A percentile compares a stretch with the other conserved stretches of the same genome.
Evolutionary conservation across 64 coral and sea anemone genomes (phyloP).

Genomic region (Exaiptasia diaphana): DNA sequence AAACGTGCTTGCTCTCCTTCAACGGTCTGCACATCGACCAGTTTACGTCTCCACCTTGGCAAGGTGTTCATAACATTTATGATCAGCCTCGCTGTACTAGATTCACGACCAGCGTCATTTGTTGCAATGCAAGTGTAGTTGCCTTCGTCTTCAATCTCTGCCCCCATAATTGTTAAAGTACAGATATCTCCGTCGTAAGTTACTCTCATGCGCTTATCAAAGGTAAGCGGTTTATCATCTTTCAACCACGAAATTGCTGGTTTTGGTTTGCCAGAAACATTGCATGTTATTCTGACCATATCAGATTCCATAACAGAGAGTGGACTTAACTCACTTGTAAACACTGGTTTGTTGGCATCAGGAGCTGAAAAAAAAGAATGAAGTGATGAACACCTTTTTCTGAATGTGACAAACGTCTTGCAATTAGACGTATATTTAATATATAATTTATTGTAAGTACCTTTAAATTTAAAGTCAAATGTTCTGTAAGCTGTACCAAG

Average conservation of each 20-base stretch:
- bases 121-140: conserved; percentile 70
- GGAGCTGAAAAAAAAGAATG: conserved; percentile 31
- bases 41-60: conserved; percentile 66
- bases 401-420: neutral
- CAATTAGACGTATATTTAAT: neutral
- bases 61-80: conserved; percentile 36
- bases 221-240: conserved; percentile 43
- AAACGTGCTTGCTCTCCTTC: conserved; percentile 69
- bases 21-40: conserved; percentile 39
- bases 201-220: conserved; percentile 36
- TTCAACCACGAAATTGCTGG: conserved; percentile 74
- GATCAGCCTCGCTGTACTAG: conserved; percentile 59
- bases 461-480: conserved; percentile 33
- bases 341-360: conserved; percentile 47
- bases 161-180: conserved; percentile 25
- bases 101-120: conserved; percentile 50
- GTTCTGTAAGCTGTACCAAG: conserved; percentile 35
- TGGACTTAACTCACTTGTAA: conserved; percentile 37
- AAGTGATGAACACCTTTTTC: neutral
- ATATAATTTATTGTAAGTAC: conserved; percentile 9
- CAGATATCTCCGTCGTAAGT: conserved; percentile 52
- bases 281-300: conserved; percentile 37
- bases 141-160: conserved; percentile 56
- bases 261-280: conserved; percentile 65
- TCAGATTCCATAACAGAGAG: conserved; percentile 57